A percentile compares a stretch with the other conserved stretches of the same genome.
These are phyloP conservation scores for Opisthograptis luteolata DNA, from an alignment of 2,888 invertebrate genomes.

Conservation along the genomic window DNA sequence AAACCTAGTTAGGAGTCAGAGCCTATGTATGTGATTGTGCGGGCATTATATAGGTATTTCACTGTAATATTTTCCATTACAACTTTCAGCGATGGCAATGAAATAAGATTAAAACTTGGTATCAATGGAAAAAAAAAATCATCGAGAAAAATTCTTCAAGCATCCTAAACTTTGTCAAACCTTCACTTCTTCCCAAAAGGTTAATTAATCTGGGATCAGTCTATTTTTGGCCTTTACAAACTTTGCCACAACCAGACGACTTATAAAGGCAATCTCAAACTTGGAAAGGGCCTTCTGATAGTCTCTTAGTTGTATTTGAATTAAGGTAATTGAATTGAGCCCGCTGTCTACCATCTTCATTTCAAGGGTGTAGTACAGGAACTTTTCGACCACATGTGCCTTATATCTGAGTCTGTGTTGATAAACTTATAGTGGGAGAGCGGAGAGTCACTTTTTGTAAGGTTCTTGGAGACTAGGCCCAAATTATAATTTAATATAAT, in stretches of 20 bases:
- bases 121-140: no score
- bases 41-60: no score
- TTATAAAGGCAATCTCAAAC: conserved; percentile 28
- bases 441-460: not conserved
- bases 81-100: no score
- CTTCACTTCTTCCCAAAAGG: not conserved
- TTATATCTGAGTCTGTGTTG: conserved; percentile 18
- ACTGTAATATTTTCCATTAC: no score
- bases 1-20: no score
- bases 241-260: conserved; percentile 3
- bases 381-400: conserved; percentile 28
- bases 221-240: conserved; percentile 9
- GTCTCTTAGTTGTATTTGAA: conserved; percentile 25
- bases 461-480: no score
- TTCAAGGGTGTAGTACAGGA: conserved; percentile 23
- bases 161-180: no score
- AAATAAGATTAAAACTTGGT: no score
- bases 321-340: conserved; percentile 27
- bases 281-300: conserved; percentile 23
- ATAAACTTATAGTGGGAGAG: conserved; percentile 3
- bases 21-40: no score
- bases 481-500: no score
- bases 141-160: no score
- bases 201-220: not conserved
- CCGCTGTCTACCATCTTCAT: conserved; percentile 19